Conservation (phyloP, 1,140 invertebrate genomes). For the Bicyclus anynana region DNA sequence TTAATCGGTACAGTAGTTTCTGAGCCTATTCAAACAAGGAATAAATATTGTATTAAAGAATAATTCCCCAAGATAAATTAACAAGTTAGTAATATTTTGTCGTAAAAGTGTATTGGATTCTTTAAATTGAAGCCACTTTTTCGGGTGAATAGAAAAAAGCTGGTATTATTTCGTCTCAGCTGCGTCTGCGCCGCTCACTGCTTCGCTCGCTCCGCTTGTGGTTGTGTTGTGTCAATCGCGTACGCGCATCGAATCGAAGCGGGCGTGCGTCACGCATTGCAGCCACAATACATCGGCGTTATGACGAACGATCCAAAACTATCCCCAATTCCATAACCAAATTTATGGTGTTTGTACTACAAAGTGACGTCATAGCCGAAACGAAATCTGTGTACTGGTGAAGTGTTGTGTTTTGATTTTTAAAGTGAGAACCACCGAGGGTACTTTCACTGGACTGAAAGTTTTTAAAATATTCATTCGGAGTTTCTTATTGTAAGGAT, state of each 20-base stretch:
- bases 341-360: slow-evolving; percentile 15
- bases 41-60: no score
- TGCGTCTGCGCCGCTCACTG: slow-evolving; percentile 17
- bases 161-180: slow-evolving; percentile 26
- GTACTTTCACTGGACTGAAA: slow-evolving; percentile 76
- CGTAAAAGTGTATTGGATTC: no score
- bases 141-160: background rate
- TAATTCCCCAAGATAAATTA: no score
- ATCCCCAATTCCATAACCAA: slow-evolving; percentile 16
- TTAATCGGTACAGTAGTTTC: no score
- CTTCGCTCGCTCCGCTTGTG: slow-evolving; percentile 38
- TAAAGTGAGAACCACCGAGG: slow-evolving; percentile 51
- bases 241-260: slow-evolving; percentile 30
- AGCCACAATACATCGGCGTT: slow-evolving; percentile 14
- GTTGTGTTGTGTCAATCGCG: slow-evolving; percentile 12
- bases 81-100: no score
- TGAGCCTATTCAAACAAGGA: no score
- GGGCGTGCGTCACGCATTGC: slow-evolving; percentile 28
- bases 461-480: slow-evolving; percentile 67
- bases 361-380: slow-evolving; percentile 28
- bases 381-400: slow-evolving; percentile 42
- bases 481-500: slow-evolving; percentile 59
- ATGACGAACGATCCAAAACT: slow-evolving; percentile 18
- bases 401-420: slow-evolving; percentile 49
- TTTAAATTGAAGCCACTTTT: background rate